These are phyloP conservation scores for Aldabrachelys gigantea DNA, from an alignment of 2,113 vertebrate genomes.

Conservation along the genomic window DNA sequence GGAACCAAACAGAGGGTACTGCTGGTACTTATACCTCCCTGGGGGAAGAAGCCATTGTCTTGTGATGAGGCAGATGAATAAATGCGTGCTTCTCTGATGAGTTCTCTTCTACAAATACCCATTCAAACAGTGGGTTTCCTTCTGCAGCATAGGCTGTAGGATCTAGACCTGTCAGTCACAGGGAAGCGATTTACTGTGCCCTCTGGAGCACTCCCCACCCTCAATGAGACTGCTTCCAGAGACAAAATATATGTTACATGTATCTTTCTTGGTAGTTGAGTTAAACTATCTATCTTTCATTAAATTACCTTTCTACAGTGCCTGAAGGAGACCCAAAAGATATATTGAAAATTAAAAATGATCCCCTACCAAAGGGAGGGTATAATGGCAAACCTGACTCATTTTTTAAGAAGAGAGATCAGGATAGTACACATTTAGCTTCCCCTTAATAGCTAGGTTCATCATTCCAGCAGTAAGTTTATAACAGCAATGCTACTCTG, in stretches of 20 bases:
- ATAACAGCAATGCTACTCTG: not conserved
- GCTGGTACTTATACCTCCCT: not conserved
- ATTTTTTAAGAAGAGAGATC: not conserved
- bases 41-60: not conserved
- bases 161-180: not conserved
- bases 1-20: not conserved
- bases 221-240: not conserved
- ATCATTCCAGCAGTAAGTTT: not conserved
- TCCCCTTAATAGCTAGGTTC: not conserved
- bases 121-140: not conserved
- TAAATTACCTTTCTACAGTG: not conserved
- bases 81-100: not conserved
- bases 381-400: not conserved
- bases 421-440: not conserved
- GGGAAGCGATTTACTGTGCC: not conserved
- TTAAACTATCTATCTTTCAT: not conserved
- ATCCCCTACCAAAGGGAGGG: not conserved
- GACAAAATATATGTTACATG: not conserved
- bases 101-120: not conserved
- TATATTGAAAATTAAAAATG: not conserved
- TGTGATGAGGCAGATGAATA: conserved; percentile 7
- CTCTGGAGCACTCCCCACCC: not conserved
- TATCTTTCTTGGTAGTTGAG: not conserved
- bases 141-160: not conserved
- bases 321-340: not conserved